Base-by-base conservation (phyloP, 2,888 invertebrate species). In the Cheilosia vulpina region DNA sequence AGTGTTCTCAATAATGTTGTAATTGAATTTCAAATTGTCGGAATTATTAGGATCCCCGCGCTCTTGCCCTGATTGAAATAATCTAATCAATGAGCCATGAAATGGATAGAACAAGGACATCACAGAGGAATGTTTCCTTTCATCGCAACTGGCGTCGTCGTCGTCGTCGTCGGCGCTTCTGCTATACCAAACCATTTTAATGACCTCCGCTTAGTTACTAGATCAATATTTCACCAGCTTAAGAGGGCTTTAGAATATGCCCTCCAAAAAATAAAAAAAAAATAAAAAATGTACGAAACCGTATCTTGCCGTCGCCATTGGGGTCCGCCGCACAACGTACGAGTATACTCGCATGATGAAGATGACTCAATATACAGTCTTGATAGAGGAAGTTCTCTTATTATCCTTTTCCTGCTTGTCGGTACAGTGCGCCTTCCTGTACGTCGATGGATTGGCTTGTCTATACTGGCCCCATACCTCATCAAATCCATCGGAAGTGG, bases 21-120 rank as follows among this genome's bases (percentile, higher is more conserved):
- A 78, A 71, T 63, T 71, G 69, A 71, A 71, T 69, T 78, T 63
- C 45, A 62, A 77, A 55, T 69, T 63, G 69, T 53, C 27, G 69
- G 57, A 78, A 57, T 69, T 62, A 78, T 19, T 69, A 41, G 55
- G 38, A 57, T 50, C 24, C 11, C 43, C 19, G n/a, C 24, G 24
- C 55, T 17, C 15, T 78, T 63, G 17, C 7, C 38, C 55, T 63
- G 62, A 78, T 63, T 69, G 55, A 71, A 78, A 78, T 78, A 69
- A 78, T 71, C 63, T 57, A 71, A 71, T 78, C 69, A 78, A 78
- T 78, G 78, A 47, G 63, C 78, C 78, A 78, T 78, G 55, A 78
- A 71, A 71, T 71, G 52, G 34, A 55, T 69, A 68, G 55, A 53
- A 62, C 50, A 78, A 71, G 78, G 53, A 77, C 62, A 62, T 27